Percentiles rank a stretch among this genome's conserved stretches.
phyloP scores from a whole-genome alignment of 92 coral and sea anemone species.

The Isaurus tuberculatus region DNA sequence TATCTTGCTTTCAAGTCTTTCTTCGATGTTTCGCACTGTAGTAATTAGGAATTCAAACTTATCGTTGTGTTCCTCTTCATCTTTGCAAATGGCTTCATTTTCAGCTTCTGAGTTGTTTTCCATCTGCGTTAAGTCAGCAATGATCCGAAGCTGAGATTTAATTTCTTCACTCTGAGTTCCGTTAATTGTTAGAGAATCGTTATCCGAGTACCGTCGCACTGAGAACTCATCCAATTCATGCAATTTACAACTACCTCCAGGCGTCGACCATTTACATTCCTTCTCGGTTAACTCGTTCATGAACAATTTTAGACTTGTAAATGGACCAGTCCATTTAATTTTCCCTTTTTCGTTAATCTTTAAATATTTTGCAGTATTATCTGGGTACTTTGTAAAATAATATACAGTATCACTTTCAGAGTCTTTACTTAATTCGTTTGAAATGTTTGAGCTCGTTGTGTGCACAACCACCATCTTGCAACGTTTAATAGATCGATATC shows the following conservation, averaged over 20 bases:
- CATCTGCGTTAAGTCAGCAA: neutral
- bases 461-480: too few relatives aligned
- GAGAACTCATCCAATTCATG: neutral
- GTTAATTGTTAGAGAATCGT: neutral
- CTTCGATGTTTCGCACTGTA: slow-evolving; percentile 1
- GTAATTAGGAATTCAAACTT: slow-evolving; percentile 2
- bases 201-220: slow-evolving; percentile 1
- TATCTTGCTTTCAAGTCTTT: neutral
- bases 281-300: too few relatives aligned
- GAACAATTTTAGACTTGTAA: too few relatives aligned
- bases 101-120: neutral
- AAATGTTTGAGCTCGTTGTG: too few relatives aligned
- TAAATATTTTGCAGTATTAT: too few relatives aligned
- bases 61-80: neutral
- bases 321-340: too few relatives aligned
- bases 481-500: too few relatives aligned
- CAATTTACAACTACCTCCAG: neutral
- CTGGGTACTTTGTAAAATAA: too few relatives aligned
- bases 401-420: too few relatives aligned
- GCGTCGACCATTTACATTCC: neutral
- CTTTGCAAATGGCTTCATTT: neutral
- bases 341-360: too few relatives aligned
- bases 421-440: too few relatives aligned
- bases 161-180: neutral
- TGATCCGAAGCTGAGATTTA: slow-evolving; percentile 1